Percentiles rank a stretch among this genome's conserved stretches.
These are phyloP conservation scores for Chaunax sp. DNA, from an alignment of 2,797 vertebrate species.

Conservation along the genomic window DNA sequence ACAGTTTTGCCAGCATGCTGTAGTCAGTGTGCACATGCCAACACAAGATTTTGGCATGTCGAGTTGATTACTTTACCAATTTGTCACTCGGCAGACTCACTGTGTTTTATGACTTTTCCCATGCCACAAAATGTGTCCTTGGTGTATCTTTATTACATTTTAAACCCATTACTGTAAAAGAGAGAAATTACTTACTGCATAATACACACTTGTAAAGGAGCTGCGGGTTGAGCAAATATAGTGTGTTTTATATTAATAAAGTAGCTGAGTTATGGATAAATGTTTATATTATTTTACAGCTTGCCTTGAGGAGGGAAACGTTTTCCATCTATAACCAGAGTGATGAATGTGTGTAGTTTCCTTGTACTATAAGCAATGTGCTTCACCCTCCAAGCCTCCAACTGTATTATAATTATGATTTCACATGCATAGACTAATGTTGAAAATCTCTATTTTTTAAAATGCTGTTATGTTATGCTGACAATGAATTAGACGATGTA, in stretches of 20 bases:
- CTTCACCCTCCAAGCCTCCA: conserved; percentile 61
- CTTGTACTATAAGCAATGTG: conserved; percentile 68
- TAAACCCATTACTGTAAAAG: conserved; percentile 75
- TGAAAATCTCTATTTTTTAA: background rate
- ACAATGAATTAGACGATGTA: too few relatives aligned
- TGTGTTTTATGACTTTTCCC: conserved; percentile 79
- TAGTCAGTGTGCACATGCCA: conserved; percentile 5
- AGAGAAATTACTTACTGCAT: conserved; percentile 69
- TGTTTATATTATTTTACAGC: conserved; percentile 79
- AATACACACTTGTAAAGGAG: conserved; percentile 72
- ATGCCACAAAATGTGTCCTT: conserved; percentile 67
- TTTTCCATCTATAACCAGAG: conserved; percentile 71
- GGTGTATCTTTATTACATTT: conserved; percentile 77
- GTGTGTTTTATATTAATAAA: conserved; percentile 74
- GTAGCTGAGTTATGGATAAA: conserved; percentile 72
- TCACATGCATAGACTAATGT: conserved; percentile 19
- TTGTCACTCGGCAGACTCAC: conserved; percentile 74
- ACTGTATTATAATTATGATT: conserved; percentile 59
- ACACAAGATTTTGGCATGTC: conserved; percentile 61
- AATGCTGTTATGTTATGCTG: too few relatives aligned
- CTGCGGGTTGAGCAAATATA: conserved; percentile 65
- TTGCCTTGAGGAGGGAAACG: conserved; percentile 70
- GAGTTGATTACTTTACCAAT: conserved; percentile 77
- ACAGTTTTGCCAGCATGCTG: conserved; percentile 34
- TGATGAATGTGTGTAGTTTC: conserved; percentile 78